phyloP scores from a whole-genome alignment of 2,888 invertebrate species.

The Brenthis daphne region DNA sequence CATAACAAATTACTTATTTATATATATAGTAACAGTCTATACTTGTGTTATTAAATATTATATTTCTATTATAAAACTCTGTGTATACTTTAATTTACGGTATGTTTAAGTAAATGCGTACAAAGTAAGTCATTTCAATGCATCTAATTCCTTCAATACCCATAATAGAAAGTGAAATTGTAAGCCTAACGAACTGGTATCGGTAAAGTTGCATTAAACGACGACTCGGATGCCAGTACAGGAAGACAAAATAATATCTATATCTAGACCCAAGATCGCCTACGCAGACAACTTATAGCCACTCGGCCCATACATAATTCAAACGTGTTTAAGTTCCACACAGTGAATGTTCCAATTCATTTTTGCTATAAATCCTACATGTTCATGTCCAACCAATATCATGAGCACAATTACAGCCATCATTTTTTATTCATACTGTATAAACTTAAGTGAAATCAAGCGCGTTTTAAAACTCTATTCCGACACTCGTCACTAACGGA shows the following conservation, averaged over 20 bases:
- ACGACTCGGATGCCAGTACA: slow-evolving; percentile 48
- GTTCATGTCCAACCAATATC: slow-evolving; percentile 48
- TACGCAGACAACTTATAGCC: slow-evolving; percentile 59
- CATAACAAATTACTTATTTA: not conserved
- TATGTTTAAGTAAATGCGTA: slow-evolving; percentile 3
- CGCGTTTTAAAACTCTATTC: slow-evolving; percentile 41
- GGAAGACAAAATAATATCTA: slow-evolving; percentile 61
- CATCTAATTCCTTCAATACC: slow-evolving; percentile 39
- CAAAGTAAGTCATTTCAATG: slow-evolving; percentile 24
- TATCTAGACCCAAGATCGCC: slow-evolving; percentile 60
- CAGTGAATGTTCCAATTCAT: slow-evolving; percentile 58
- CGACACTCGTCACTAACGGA: slow-evolving; percentile 68
- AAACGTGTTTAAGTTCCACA: slow-evolving; percentile 57
- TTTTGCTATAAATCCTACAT: slow-evolving; percentile 60
- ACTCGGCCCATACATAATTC: slow-evolving; percentile 61
- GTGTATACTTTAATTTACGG: not conserved
- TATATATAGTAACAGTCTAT: too few species aligned
- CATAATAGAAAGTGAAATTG: slow-evolving; percentile 56
- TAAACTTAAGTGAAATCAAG: slow-evolving; percentile 18
- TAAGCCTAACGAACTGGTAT: slow-evolving; percentile 63
- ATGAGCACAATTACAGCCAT: slow-evolving; percentile 24
- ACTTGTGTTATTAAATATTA: too few species aligned
- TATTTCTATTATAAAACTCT: not conserved
- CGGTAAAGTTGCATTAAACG: slow-evolving; percentile 47
- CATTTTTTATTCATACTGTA: slow-evolving; percentile 17